Conservation (phyloP, 1,140 invertebrate genomes). For the Dolichoris vasculosae region DNA sequence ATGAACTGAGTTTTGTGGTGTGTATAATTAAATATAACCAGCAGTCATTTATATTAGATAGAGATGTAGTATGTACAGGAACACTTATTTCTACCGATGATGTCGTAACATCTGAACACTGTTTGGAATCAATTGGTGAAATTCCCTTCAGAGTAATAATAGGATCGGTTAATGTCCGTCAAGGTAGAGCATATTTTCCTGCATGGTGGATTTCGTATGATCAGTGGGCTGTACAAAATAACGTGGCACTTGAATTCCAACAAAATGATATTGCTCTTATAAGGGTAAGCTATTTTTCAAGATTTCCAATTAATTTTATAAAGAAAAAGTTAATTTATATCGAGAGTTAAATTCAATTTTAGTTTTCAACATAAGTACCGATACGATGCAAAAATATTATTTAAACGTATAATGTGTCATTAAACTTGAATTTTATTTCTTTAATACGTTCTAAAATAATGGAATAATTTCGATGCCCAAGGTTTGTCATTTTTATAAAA, state of each 20-base stretch:
- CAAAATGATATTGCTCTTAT: not conserved
- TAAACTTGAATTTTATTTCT: too few relatives aligned
- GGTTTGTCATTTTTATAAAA: too few relatives aligned
- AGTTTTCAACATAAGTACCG: not conserved
- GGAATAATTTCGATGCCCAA: too few relatives aligned
- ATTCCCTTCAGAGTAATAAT: not conserved
- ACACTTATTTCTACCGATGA: not conserved
- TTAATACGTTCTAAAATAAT: too few relatives aligned
- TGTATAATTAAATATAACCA: not conserved
- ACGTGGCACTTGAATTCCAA: not conserved
- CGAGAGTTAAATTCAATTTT: not conserved
- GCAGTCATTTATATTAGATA: not conserved
- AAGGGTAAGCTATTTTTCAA: not conserved
- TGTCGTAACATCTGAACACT: not conserved
- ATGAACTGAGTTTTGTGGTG: not conserved
- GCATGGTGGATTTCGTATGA: not conserved
- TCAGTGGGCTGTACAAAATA: not conserved
- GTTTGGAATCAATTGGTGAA: not conserved
- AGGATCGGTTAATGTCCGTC: not conserved
- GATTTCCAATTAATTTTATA: too few relatives aligned
- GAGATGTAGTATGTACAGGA: not conserved
- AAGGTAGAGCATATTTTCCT: not conserved
- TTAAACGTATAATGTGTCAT: too few relatives aligned
- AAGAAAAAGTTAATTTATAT: not conserved
- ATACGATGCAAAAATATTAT: too few relatives aligned